These are phyloP conservation scores for Petrosia ficiformis DNA, from an alignment of 37 sponge, comb jelly and placozoan species.

Conservation along the genomic window DNA sequence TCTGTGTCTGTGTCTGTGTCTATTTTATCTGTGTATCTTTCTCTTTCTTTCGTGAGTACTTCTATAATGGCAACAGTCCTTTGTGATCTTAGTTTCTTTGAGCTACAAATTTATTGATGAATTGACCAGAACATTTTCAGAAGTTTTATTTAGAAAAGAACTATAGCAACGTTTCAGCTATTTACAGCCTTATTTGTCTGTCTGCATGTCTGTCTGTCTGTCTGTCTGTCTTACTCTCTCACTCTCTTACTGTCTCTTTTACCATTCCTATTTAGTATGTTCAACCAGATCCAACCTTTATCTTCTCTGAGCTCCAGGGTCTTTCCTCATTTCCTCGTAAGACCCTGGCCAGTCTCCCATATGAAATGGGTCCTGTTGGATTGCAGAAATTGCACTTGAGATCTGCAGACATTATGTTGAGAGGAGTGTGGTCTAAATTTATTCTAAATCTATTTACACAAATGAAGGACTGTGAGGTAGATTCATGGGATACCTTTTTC, in stretches of 20 bases:
- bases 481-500: background rate
- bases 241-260: background rate
- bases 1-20: too few relatives aligned
- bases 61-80: too few relatives aligned
- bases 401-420: slow-evolving; percentile 62
- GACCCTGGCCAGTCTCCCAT: slow-evolving; percentile 50
- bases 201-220: too few relatives aligned
- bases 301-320: slow-evolving; percentile 52
- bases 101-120: too few relatives aligned
- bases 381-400: slow-evolving; percentile 26
- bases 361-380: slow-evolving; percentile 19
- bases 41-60: too few relatives aligned
- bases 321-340: slow-evolving; percentile 71
- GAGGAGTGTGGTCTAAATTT: slow-evolving; percentile 57
- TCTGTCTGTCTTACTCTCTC: too few relatives aligned
- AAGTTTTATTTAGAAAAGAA: background rate
- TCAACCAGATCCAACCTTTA: slow-evolving; percentile 45
- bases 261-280: slow-evolving; percentile 22
- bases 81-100: too few relatives aligned
- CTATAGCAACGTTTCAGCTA: too few relatives aligned
- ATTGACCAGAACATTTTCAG: background rate
- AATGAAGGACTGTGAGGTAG: background rate
- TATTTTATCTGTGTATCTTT: too few relatives aligned
- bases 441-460: slow-evolving; percentile 31
- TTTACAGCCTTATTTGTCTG: too few relatives aligned